Evolutionary conservation across 2,113 vertebrate species (phyloP).

Genomic region (Podilymbus podiceps): DNA sequence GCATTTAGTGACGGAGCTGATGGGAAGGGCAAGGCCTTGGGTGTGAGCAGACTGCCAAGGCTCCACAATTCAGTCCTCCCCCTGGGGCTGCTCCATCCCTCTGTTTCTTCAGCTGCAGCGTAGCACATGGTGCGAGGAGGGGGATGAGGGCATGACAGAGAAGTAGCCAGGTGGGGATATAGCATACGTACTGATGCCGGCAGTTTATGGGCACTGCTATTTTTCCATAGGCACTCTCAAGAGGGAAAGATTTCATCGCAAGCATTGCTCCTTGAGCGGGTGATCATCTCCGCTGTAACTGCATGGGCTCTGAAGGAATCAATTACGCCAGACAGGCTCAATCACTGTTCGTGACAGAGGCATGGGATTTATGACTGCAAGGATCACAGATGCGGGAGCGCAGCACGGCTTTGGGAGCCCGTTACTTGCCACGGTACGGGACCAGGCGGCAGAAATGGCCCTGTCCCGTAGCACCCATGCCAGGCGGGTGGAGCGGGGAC

Average conservation of each 20-base stretch:
- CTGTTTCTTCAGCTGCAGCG: neutral
- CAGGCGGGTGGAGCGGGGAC: neutral
- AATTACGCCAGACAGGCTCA: neutral
- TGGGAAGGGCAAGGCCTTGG: neutral
- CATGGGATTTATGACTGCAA: rapidly evolving
- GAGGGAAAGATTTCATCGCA: neutral
- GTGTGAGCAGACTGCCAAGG: neutral
- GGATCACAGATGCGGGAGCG: rapidly evolving
- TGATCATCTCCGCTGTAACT: neutral
- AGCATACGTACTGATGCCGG: rapidly evolving
- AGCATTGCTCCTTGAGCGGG: neutral
- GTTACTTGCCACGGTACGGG: rapidly evolving
- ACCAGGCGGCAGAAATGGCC: neutral
- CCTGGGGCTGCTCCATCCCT: neutral
- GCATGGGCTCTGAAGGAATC: neutral
- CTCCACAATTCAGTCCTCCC: neutral
- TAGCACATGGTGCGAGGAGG: neutral
- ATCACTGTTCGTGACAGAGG: neutral
- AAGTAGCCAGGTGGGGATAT: neutral
- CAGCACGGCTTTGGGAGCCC: neutral
- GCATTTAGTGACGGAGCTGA: neutral
- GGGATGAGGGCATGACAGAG: neutral
- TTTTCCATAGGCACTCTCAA: neutral
- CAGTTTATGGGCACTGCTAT: neutral
- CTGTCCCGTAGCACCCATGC: neutral